Percentiles rank a stretch among this genome's conserved stretches.
phyloP scores from a whole-genome alignment of 35 echinoderm and acorn worm species.

The Holothuria glaberrima region DNA sequence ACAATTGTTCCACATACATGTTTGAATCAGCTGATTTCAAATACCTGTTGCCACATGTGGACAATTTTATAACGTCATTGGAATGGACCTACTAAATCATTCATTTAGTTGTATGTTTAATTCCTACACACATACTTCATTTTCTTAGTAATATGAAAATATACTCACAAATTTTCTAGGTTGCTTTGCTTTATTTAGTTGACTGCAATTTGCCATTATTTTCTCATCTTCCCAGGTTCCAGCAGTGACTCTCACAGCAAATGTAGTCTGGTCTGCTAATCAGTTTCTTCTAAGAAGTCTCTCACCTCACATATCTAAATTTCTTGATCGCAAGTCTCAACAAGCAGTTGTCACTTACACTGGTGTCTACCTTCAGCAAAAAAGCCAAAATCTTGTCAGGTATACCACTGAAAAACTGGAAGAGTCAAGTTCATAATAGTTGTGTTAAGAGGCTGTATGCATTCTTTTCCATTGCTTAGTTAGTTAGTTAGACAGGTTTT shows the following conservation, averaged over 20 bases:
- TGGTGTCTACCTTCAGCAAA: constrained; percentile 72
- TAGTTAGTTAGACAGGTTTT: too few species aligned
- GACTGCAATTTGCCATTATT: neutral
- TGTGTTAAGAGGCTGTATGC: too few species aligned
- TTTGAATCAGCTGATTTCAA: too few species aligned
- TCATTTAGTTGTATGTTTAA: too few species aligned
- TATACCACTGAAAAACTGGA: neutral
- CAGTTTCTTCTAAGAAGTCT: constrained; percentile 93
- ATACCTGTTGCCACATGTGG: too few species aligned
- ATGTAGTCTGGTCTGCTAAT: constrained; percentile 96
- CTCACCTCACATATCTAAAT: constrained; percentile 87
- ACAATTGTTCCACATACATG: too few species aligned
- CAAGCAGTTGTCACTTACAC: constrained; percentile 67
- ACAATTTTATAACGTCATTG: too few species aligned
- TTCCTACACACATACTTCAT: too few species aligned
- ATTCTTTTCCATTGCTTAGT: too few species aligned
- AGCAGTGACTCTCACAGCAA: constrained; percentile 89
- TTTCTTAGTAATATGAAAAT: too few species aligned
- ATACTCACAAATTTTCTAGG: neutral
- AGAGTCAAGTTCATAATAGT: too few species aligned
- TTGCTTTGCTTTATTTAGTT: neutral
- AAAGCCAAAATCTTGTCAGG: constrained; percentile 91
- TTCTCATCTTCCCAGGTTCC: constrained; percentile 69
- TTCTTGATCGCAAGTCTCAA: constrained; percentile 92
- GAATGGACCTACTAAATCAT: neutral